These are phyloP conservation scores for Liopterus haemorrhoidalis DNA, from an alignment of 2,888 invertebrate genomes.

Conservation along the genomic window DNA sequence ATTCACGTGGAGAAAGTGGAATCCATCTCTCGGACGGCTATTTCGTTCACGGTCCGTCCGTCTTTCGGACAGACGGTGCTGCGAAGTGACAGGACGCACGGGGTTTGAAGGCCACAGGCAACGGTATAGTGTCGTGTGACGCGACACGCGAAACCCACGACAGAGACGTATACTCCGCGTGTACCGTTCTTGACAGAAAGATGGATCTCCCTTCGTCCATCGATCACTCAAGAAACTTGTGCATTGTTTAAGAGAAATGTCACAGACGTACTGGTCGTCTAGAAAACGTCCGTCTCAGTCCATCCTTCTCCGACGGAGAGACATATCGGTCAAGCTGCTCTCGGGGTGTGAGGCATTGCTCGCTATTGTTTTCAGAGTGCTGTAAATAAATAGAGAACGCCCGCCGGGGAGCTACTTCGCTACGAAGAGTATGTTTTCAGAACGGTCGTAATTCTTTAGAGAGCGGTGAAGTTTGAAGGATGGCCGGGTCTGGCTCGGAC, in stretches of 20 bases:
- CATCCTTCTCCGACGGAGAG: too few species aligned
- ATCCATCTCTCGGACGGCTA: too few species aligned
- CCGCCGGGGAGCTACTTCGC: too few species aligned
- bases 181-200: slow-evolving; percentile 25
- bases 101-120: neutral
- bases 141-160: slow-evolving; percentile 12
- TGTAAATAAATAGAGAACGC: too few species aligned
- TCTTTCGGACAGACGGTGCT: slow-evolving; percentile 17
- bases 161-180: slow-evolving; percentile 22
- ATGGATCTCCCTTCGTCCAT: slow-evolving; percentile 29
- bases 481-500: slow-evolving; percentile 38
- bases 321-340: neutral
- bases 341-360: neutral
- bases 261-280: neutral
- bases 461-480: slow-evolving; percentile 37
- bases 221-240: slow-evolving; percentile 28
- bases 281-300: too few species aligned
- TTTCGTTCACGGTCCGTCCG: slow-evolving; percentile 5
- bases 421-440: slow-evolving; percentile 3
- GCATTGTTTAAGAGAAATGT: slow-evolving; percentile 27
- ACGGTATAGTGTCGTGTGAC: slow-evolving; percentile 2
- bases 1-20: slow-evolving; percentile 3
- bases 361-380: too few species aligned
- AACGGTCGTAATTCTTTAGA: neutral
- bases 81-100: slow-evolving; percentile 19